Evolutionary conservation across 2,797 vertebrate species (phyloP).

Genomic region (Psittacula derbiana): DNA sequence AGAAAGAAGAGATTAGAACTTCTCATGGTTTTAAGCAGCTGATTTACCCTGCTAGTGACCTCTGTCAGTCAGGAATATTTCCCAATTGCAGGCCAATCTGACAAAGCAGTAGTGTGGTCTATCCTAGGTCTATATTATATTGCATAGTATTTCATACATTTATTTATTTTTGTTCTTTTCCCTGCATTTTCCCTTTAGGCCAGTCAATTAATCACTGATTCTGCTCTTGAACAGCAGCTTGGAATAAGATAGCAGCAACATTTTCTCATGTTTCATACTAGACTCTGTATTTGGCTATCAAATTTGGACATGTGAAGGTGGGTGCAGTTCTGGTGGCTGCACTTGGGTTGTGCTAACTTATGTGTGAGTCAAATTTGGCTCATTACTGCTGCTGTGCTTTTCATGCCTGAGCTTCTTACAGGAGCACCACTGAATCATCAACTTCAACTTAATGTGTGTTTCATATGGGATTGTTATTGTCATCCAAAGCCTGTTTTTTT

Average conservation of each 20-base stretch:
- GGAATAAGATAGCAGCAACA: slow-evolving; percentile 17
- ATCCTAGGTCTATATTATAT: slow-evolving; percentile 26
- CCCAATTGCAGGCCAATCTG: not conserved
- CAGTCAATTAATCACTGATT: slow-evolving; percentile 61
- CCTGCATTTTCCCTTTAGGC: slow-evolving; percentile 27
- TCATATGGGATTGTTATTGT: not conserved
- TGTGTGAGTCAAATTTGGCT: not conserved
- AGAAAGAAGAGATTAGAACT: slow-evolving; percentile 22
- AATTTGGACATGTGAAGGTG: not conserved
- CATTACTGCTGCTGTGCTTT: not conserved
- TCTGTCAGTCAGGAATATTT: slow-evolving; percentile 36
- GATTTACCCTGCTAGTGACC: slow-evolving; percentile 46
- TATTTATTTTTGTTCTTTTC: slow-evolving; percentile 57
- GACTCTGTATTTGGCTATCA: not conserved
- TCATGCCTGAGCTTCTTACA: not conserved
- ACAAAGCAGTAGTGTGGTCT: slow-evolving; percentile 34
- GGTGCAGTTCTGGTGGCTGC: not conserved
- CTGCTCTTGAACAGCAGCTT: not conserved
- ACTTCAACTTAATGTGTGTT: not conserved
- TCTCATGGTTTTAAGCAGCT: not conserved
- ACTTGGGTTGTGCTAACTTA: not conserved
- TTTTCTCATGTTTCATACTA: not conserved
- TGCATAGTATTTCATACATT: slow-evolving; percentile 27
- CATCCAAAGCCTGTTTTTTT: not conserved
- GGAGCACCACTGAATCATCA: not conserved